A percentile compares a stretch with the other conserved stretches of the same genome.
Conservation (phyloP, 2,797 vertebrate species). For the Orestias chungarensis region DNA sequence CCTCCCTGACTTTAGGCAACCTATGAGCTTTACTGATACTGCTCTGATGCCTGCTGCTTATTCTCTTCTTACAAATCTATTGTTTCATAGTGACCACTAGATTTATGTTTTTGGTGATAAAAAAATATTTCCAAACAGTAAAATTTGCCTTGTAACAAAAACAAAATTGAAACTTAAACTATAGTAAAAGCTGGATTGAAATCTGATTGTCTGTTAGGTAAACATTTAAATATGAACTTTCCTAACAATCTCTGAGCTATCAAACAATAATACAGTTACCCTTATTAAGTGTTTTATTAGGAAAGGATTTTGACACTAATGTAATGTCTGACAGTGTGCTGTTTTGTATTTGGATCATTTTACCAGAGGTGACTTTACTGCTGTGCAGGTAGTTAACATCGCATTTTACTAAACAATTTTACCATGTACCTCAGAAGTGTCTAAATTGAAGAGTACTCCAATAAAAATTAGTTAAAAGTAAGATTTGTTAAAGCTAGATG, state of each 20-base stretch:
- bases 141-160: too few relatives aligned
- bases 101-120: too few relatives aligned
- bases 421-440: too few relatives aligned
- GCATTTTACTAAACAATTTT: neutral
- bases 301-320: neutral
- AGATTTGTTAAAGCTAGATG: neutral
- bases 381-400: too few relatives aligned
- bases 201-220: neutral
- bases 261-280: too few relatives aligned
- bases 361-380: neutral
- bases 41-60: neutral
- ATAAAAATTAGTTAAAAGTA: neutral
- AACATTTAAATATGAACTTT: neutral
- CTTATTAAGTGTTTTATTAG: neutral
- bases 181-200: neutral
- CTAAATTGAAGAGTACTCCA: slow-evolving; percentile 2
- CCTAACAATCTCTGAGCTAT: too few relatives aligned
- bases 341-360: neutral
- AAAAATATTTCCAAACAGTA: too few relatives aligned
- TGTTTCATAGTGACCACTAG: neutral
- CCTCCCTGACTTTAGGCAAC: slow-evolving; percentile 17
- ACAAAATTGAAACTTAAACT: too few relatives aligned
- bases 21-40: slow-evolving; percentile 16
- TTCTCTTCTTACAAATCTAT: slow-evolving; percentile 11
- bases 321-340: neutral